Evolutionary conservation across 2,113 vertebrate species (phyloP), one percentile per base, ranked within the genome.

Genomic region (Hylia prasina): DNA sequence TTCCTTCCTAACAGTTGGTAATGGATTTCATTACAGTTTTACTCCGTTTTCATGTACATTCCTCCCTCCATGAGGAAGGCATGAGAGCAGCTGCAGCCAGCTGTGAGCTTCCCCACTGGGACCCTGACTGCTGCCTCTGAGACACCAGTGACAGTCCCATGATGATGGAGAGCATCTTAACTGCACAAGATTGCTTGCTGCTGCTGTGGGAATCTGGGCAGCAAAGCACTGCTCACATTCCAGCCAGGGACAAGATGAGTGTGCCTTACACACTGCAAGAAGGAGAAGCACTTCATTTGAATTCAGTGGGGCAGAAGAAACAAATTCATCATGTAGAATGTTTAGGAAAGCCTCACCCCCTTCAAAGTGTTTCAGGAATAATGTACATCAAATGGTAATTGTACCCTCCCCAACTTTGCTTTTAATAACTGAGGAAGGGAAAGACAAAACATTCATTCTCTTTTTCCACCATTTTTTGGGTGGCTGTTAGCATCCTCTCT

Each of bases 1-100:
- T 91, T 69, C 63, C 85, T 45, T 83, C 79, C 68, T 23, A 90
- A 53, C 90, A 78, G 82, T 77, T 91, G 82, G 53, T 83, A 92
- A 80, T 61, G n/a, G 82, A 83, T 95, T 94, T 70, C 64, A 60
- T 79, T 63, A 71, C 22, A 20, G 13, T 48, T 89, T 40, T 88
- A 50, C 66, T 82, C 58, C 31, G 69, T 87, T 94, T 75, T 58
- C 44, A 54, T 8, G 42, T 2, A 10, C 79, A 47, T 86, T 90
- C 64, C 86, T 83, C 60, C 11, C 45, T 89, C 50, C 5, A 27
- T 0, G 1, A 89, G 56, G 60, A 86, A 94, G 44, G 75, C 15
- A 10, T 28, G 1, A 3, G 54, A 94, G 79, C 95, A 96, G 94
- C 92, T 89, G 95, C 91, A 94, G 82, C 54, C 95, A 93, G 84